Conservation (phyloP, 1,140 invertebrate genomes). For the Macrotrachela quadricornifera region DNA sequence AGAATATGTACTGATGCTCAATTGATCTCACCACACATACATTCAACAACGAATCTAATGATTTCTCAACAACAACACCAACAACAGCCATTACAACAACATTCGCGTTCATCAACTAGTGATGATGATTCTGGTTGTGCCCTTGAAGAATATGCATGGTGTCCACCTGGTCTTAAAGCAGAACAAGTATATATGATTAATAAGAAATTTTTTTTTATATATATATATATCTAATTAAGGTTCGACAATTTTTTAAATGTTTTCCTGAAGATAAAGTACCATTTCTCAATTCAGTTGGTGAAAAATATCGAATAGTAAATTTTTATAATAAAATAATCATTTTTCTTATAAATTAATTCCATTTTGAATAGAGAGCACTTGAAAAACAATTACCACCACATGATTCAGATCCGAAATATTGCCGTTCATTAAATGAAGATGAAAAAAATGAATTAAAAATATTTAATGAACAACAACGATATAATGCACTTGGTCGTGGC, state of each 20-base stretch:
- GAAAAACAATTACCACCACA: conserved; percentile 85
- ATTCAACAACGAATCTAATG: too few species aligned
- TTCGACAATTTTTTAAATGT: conserved; percentile 61
- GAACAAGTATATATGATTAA: conserved; percentile 66
- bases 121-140: conserved; percentile 91
- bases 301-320: conserved; percentile 59
- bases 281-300: conserved; percentile 80
- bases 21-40: too few species aligned
- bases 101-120: too few species aligned
- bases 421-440: conserved; percentile 68
- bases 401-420: conserved; percentile 74
- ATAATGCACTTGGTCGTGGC: conserved; percentile 72
- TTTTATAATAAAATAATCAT: too few species aligned
- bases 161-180: conserved; percentile 73
- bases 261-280: conserved; percentile 88
- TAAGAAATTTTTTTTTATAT: too few species aligned
- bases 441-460: conserved; percentile 65
- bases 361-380: conserved; percentile 57
- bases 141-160: conserved; percentile 91
- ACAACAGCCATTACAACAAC: too few species aligned
- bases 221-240: too few species aligned
- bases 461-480: conserved; percentile 71
- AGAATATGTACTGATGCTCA: too few species aligned
- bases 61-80: too few species aligned
- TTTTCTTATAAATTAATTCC: too few species aligned